A percentile compares a stretch with the other conserved stretches of the same genome.
Conservation (phyloP, 2,113 vertebrate species). For the Ivindomyrus marchei region DNA sequence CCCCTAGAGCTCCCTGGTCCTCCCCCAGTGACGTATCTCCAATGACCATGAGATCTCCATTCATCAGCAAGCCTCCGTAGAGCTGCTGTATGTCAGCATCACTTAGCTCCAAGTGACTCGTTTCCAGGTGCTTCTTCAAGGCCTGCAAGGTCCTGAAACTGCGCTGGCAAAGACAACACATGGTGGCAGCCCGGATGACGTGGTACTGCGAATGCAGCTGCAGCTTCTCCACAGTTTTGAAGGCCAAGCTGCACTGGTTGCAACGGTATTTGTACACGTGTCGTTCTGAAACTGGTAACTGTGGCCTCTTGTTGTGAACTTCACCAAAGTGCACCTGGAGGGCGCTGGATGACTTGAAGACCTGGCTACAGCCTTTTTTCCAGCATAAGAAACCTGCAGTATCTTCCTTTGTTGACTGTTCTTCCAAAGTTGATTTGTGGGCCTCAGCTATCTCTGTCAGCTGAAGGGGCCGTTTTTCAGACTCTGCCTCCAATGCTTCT, state of each 20-base stretch:
- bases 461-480: slow-evolving; percentile 53
- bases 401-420: slow-evolving; percentile 66
- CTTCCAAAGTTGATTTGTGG: slow-evolving; percentile 50
- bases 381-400: slow-evolving; percentile 71
- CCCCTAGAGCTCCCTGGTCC: slow-evolving; percentile 77
- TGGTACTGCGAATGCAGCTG: slow-evolving; percentile 97
- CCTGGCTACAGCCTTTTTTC: slow-evolving; percentile 84
- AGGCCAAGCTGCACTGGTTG: slow-evolving; percentile 95
- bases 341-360: slow-evolving; percentile 72
- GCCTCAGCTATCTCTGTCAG: slow-evolving; percentile 55
- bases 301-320: slow-evolving; percentile 71
- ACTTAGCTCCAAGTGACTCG: slow-evolving; percentile 81
- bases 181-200: slow-evolving; percentile 92
- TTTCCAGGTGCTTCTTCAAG: slow-evolving; percentile 93
- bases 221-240: slow-evolving; percentile 94
- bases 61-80: slow-evolving; percentile 74
- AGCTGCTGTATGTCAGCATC: slow-evolving; percentile 83
- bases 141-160: slow-evolving; percentile 95
- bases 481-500: slow-evolving; percentile 61
- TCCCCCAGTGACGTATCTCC: slow-evolving; percentile 73
- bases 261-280: slow-evolving; percentile 98
- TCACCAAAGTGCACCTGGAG: slow-evolving; percentile 82
- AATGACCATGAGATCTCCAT: slow-evolving; percentile 72
- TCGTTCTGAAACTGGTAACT: slow-evolving; percentile 82
- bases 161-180: slow-evolving; percentile 94